Evolutionary conservation across 2,888 invertebrate species (phyloP), one percentile per base, ranked within the genome.

Genomic region (Rhagophthalmus giganteus): DNA sequence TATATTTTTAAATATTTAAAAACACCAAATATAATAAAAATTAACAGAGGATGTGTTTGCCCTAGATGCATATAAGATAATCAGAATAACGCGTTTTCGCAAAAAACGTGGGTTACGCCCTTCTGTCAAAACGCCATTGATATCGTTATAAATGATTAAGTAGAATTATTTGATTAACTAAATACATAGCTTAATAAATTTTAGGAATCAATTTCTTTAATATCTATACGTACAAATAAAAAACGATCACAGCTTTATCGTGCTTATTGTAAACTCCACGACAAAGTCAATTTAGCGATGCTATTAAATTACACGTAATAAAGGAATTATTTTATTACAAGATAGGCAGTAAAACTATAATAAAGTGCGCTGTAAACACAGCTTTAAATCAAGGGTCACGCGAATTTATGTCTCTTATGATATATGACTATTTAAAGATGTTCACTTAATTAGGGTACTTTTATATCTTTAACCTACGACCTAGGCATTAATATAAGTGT

Each of bases 291-390:
- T 61, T 60, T 57, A 59, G 57, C 56, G 42, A 42, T 57, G 60
- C 61, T 58, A 61, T 65, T 63, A 65, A 66, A 65, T 67, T 68
- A 64, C 67, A 63, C 59, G 64, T 61, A 64, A 64, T 68, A 68
- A 68, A 67, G 63, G 65, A 64, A 68, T 68, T 65, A 68, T 68
- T 69, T 69, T 67, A 67, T 66, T 67, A 60, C 66, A 65, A 51
- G 62, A 66, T 68, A 60, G 64, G 67, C 59, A 61, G 65, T 69
- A 65, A 67, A 69, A 63, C 65, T 64, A 68, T 67, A 68, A 69
- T 66, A 65, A 67, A 67, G 61, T 69, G 54, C 60, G 65, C 52
- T 62, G 65, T 68, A 68, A 68, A 68, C 67, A 67, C 45, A 48
- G 47, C 47, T 54, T 58, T 60, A 61, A 62, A 62, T 62, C 60